Evolutionary conservation across 2,888 invertebrate species (phyloP), one percentile per base, ranked within the genome.

Genomic region (Alcis repandata): DNA sequence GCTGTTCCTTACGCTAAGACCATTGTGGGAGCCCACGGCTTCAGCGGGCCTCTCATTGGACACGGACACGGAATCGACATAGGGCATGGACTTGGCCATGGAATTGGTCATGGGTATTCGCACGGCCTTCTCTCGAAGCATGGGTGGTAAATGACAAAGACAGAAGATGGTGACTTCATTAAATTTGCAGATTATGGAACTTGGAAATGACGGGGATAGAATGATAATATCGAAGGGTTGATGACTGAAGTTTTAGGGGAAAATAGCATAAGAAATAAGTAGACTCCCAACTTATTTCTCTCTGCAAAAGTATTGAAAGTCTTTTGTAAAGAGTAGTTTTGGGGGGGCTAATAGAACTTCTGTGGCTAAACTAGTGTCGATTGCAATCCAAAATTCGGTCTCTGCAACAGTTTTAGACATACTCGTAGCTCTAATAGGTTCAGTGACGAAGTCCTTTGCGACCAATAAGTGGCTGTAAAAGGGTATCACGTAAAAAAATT

Each of bases 1-100:
- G 88, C 89, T 11, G 66, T 86, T 0, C 63, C 63, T 11, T 64
- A 59, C 38, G 77, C 82, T 15, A 88, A 85, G 64, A 79, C 87
- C 0, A 43, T 64, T 43, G 70, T 82, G 27, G 62, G 79, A 38
- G 75, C 70, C 9, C 77, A 75, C 13, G 81, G 77, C 67, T 57
- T 70, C 20, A 64, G 74, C 32, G 71, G 77, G 13, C 70, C 77
- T 40, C 76, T 80, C 52, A 32, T 63, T 82, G 79, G 27, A 59
- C 66, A 59, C 8, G 54, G 59, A 63, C 66, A 64, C 10, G 64
- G 64, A 8, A 20, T 54, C 0, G 63, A 63, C 27, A 19, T 63
- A 0, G 58, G 58, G 10, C 63, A 63, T 43, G 63, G 63, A 20
- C 32, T 58, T 13, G 52, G 59, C n/a, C 51, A 51, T 9, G 36